Evolutionary conservation across 2,797 vertebrate species (phyloP).

Genomic region (Rhyacichthys aspro): DNA sequence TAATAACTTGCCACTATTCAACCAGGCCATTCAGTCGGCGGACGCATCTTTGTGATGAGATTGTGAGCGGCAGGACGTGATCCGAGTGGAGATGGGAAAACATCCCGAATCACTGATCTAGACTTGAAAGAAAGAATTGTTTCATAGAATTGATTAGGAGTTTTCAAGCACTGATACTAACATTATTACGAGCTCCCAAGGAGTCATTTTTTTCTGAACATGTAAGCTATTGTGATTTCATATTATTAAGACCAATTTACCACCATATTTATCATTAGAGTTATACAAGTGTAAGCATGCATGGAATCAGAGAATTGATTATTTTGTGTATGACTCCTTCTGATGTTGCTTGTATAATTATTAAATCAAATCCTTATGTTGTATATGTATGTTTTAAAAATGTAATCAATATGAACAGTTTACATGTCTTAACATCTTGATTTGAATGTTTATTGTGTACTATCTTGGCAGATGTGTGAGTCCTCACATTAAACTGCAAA

Average conservation of each 20-base stretch:
- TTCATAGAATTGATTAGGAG: background rate
- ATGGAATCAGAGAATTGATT: conserved; percentile 9
- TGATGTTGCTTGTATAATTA: background rate
- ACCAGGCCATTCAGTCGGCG: conserved; percentile 41
- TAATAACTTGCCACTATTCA: conserved; percentile 59
- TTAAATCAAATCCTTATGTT: background rate
- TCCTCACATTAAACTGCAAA: too few relatives aligned
- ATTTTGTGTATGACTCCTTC: background rate
- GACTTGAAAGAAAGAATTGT: background rate
- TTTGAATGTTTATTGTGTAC: too few relatives aligned
- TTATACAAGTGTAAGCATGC: background rate
- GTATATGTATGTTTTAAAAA: too few relatives aligned
- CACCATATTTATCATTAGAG: background rate
- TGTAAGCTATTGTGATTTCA: background rate
- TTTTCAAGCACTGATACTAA: background rate
- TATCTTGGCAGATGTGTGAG: too few relatives aligned
- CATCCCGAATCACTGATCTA: background rate
- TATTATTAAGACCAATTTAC: background rate
- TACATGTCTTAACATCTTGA: too few relatives aligned
- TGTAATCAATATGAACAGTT: too few relatives aligned
- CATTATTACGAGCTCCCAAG: background rate
- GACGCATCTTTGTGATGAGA: conserved; percentile 55
- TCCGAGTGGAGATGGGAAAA: conserved; percentile 19
- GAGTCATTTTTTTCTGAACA: too few relatives aligned
- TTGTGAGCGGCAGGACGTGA: conserved; percentile 49